Evolutionary conservation across 1,140 invertebrate species (phyloP).

Genomic region (Drosophila ficusphila): DNA sequence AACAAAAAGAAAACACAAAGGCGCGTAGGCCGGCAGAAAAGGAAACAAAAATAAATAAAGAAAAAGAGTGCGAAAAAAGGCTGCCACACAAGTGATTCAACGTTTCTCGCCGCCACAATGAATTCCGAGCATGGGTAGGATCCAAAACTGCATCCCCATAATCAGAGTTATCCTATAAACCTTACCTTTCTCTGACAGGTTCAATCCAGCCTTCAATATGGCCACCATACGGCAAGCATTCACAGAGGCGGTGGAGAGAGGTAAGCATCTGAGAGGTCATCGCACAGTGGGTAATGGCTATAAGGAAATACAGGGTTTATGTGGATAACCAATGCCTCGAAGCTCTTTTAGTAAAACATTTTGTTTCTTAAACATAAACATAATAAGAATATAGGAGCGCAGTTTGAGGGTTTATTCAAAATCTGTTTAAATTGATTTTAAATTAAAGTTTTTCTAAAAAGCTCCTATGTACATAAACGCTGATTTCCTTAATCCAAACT

Average conservation of each 20-base stretch:
- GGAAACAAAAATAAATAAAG: neutral
- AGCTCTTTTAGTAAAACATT: too few relatives aligned
- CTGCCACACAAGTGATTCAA: constrained; percentile 67
- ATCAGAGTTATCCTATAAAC: neutral
- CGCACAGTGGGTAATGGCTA: neutral
- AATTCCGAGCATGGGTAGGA: constrained; percentile 84
- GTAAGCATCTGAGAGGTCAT: constrained; percentile 84
- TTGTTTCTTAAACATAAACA: too few relatives aligned
- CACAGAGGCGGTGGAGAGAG: constrained; percentile 96
- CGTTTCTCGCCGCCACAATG: constrained; percentile 72
- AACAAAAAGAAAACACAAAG: constrained; percentile 29
- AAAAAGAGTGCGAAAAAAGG: neutral
- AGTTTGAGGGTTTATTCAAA: too few relatives aligned
- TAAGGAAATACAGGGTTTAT: neutral
- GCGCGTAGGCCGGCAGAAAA: constrained; percentile 56
- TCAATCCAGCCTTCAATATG: constrained; percentile 95
- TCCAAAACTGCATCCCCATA: neutral
- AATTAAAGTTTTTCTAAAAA: too few relatives aligned
- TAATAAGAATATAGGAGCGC: too few relatives aligned
- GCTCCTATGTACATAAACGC: too few relatives aligned
- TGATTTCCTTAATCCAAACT: too few relatives aligned
- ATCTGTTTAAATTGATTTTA: too few relatives aligned
- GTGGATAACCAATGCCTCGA: too few relatives aligned
- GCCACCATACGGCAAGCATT: constrained; percentile 96
- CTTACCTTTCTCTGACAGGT: constrained; percentile 86